phyloP scores from a whole-genome alignment of 1,140 invertebrate species.

The Liolophura sinensis region DNA sequence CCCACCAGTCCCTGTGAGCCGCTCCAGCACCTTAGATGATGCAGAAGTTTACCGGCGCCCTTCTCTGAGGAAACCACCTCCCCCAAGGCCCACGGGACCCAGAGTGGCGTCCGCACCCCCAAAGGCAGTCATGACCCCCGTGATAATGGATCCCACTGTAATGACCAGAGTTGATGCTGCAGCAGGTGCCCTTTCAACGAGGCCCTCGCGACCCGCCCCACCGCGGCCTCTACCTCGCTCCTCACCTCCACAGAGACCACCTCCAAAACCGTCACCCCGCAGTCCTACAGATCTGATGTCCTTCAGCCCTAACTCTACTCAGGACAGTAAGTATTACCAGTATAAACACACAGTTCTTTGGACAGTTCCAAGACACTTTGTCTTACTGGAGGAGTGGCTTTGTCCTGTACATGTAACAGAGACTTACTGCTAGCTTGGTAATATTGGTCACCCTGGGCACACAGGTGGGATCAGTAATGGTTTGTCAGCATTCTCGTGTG shows the following conservation, averaged over 20 bases:
- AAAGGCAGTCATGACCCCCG: slow-evolving; percentile 5
- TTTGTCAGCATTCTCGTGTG: slow-evolving; percentile 5
- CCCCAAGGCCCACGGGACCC: slow-evolving; percentile 38
- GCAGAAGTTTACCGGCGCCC: slow-evolving; percentile 21
- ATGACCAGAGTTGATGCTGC: slow-evolving; percentile 3
- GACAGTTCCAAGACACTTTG: no score
- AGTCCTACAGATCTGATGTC: slow-evolving; percentile 28
- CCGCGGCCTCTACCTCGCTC: slow-evolving; percentile 15
- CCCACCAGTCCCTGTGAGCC: no score
- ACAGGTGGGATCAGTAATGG: no score
- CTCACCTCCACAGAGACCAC: slow-evolving; percentile 12
- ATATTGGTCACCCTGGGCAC: no score
- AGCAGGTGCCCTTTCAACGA: slow-evolving; percentile 14
- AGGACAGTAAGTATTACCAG: no score
- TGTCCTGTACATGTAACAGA: no score
- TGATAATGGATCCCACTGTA: slow-evolving; percentile 1
- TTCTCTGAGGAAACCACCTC: slow-evolving; percentile 35
- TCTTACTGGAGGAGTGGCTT: no score
- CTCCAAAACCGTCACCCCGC: slow-evolving; percentile 10
- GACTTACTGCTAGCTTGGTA: no score
- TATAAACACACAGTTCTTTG: no score
- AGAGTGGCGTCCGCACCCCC: slow-evolving; percentile 17
- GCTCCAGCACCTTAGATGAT: not conserved
- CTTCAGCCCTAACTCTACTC: slow-evolving; percentile 29
- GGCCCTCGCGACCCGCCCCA: slow-evolving; percentile 33